Percentiles rank a stretch among this genome's conserved stretches.
phyloP scores from a whole-genome alignment of 2,888 invertebrate genomes.

The Scaptodrosophila latifasciaeformis region DNA sequence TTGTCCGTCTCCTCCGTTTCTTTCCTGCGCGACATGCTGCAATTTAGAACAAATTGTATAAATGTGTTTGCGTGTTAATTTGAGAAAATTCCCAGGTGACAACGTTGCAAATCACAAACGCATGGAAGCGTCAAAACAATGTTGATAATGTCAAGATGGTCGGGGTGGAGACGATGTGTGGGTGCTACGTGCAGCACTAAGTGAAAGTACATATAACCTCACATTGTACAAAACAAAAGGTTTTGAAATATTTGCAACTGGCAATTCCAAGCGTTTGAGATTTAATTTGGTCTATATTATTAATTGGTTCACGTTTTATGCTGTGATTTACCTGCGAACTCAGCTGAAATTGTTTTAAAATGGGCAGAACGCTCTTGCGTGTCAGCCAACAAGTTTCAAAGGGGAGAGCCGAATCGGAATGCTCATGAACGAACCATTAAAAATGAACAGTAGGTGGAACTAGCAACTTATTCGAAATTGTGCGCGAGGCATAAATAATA shows the following conservation, averaged over 20 bases:
- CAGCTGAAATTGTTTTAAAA: constrained; percentile 56
- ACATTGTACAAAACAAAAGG: constrained; percentile 39
- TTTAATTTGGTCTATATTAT: too few species aligned
- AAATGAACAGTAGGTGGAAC: too few species aligned
- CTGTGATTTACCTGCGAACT: constrained; percentile 54
- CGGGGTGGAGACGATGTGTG: constrained; percentile 9
- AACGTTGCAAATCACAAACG: constrained; percentile 55
- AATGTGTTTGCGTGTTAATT: constrained; percentile 14
- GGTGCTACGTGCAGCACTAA: constrained; percentile 32
- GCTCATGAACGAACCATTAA: too few species aligned
- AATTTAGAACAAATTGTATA: neutral
- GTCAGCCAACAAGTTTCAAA: constrained; percentile 73
- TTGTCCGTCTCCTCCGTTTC: constrained; percentile 91
- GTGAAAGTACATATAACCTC: constrained; percentile 67
- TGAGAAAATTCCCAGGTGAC: constrained; percentile 32
- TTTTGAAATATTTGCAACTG: constrained; percentile 11
- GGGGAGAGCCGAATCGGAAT: too few species aligned
- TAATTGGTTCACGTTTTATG: neutral
- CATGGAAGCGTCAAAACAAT: constrained; percentile 55
- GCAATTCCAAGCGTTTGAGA: too few species aligned
- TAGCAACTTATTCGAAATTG: too few species aligned
- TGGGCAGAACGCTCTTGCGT: constrained; percentile 71
- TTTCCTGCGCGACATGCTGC: constrained; percentile 82
- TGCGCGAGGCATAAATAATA: too few species aligned
- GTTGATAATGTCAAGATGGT: constrained; percentile 24